Percentiles rank a stretch among this genome's conserved stretches.
phyloP scores from a whole-genome alignment of 2,888 invertebrate genomes.

The Rhimphoctona megacephalus region DNA sequence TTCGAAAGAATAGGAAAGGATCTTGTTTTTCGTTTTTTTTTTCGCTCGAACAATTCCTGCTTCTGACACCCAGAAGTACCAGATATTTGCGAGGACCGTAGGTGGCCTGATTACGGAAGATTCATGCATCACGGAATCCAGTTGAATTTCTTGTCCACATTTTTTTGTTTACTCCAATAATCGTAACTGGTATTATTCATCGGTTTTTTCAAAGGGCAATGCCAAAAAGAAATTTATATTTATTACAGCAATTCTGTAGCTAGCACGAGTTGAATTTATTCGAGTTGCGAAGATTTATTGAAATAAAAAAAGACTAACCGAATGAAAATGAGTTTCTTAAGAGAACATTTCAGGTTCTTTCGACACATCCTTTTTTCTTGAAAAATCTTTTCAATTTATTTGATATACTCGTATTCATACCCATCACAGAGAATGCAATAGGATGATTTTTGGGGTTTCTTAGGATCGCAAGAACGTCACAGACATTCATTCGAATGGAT shows the following conservation, averaged over 20 bases:
- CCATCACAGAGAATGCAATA: not conserved
- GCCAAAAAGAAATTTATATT: not conserved
- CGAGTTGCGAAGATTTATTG: conserved; percentile 15
- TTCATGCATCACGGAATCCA: conserved; percentile 17
- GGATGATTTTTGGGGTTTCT: conserved; percentile 29
- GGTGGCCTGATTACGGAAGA: conserved; percentile 9
- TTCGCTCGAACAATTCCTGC: conserved; percentile 30
- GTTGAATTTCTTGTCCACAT: conserved; percentile 3
- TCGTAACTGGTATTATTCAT: not conserved
- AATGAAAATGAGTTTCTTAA: not conserved
- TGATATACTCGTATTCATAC: conserved; percentile 14
- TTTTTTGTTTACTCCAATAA: not conserved
- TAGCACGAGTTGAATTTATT: not conserved
- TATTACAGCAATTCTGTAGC: not conserved
- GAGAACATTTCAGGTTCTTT: not conserved
- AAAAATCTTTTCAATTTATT: not conserved
- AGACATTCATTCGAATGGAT: conserved; percentile 53
- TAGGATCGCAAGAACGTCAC: conserved; percentile 34
- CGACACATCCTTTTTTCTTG: not conserved
- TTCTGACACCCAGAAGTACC: conserved; percentile 49
- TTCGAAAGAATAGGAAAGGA: conserved; percentile 24
- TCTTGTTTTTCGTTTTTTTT: conserved; percentile 17
- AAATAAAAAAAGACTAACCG: not conserved
- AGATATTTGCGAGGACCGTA: not conserved
- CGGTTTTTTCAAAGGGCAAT: conserved; percentile 3